These are phyloP conservation scores for Panopea generosa DNA, from an alignment of 2,888 invertebrate species.

Conservation along the genomic window DNA sequence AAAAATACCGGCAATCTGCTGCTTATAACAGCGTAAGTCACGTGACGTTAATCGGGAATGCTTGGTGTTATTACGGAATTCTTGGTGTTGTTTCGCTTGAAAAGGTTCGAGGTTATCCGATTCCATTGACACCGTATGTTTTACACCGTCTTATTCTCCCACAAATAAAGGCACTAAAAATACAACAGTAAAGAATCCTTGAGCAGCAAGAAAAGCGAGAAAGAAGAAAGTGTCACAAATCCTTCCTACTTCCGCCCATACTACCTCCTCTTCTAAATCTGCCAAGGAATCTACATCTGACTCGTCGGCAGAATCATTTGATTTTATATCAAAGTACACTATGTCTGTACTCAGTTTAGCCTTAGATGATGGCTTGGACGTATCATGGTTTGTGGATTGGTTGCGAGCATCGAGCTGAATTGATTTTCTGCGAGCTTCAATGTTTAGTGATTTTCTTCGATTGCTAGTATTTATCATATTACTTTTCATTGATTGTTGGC, in stretches of 20 bases:
- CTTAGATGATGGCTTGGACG: too few species aligned
- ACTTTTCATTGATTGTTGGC: too few species aligned
- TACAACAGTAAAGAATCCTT: constrained; percentile 51
- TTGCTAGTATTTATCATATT: background rate
- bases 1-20: too few species aligned
- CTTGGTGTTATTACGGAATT: too few species aligned
- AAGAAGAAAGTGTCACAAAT: constrained; percentile 58
- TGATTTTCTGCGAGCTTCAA: too few species aligned
- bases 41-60: too few species aligned
- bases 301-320: constrained; percentile 1
- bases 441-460: background rate
- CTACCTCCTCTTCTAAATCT: constrained; percentile 57
- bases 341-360: background rate
- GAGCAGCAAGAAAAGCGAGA: constrained; percentile 43
- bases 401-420: too few species aligned
- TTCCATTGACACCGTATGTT: too few species aligned
- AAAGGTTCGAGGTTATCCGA: too few species aligned
- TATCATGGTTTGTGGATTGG: too few species aligned
- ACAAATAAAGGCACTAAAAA: constrained; percentile 57
- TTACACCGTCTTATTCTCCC: constrained; percentile 5
- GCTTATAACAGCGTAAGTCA: too few species aligned
- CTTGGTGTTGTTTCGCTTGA: too few species aligned
- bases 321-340: background rate
- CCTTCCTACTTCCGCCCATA: constrained; percentile 55
- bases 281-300: constrained; percentile 49